Evolutionary conservation across 2,113 vertebrate species (phyloP).

Genomic region (Rana temporaria): DNA sequence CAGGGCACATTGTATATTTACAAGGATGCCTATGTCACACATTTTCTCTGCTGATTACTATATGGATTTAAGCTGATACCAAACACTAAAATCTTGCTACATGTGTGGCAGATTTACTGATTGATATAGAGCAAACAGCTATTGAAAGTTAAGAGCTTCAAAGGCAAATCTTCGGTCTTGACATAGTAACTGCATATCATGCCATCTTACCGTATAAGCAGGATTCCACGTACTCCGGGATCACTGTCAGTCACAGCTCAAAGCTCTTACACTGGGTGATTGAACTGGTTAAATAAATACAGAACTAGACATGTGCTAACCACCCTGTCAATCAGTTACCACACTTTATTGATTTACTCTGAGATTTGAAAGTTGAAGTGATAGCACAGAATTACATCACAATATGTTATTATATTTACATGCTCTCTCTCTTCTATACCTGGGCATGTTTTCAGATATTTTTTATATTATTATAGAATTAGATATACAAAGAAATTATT

Average conservation of each 20-base stretch:
- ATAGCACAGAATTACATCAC: not conserved
- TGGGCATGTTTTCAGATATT: too few species aligned
- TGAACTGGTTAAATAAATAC: constrained; percentile 27
- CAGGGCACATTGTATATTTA: too few species aligned
- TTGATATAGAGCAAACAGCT: too few species aligned
- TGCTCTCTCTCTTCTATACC: not conserved
- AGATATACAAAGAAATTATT: too few species aligned
- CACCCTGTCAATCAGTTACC: constrained; percentile 49
- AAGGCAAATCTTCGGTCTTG: too few species aligned
- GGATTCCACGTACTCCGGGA: not conserved
- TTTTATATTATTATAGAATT: too few species aligned
- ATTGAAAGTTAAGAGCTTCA: too few species aligned
- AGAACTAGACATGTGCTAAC: constrained; percentile 25
- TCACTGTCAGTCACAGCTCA: not conserved
- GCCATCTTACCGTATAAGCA: constrained; percentile 15
- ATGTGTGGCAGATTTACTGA: too few species aligned
- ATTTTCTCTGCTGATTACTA: too few species aligned
- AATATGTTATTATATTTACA: not conserved
- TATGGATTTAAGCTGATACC: too few species aligned
- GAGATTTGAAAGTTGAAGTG: not conserved
- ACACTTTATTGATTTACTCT: constrained; percentile 14
- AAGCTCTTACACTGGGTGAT: not conserved
- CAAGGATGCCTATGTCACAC: too few species aligned
- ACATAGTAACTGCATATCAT: not conserved
- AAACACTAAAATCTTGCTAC: too few species aligned